Evolutionary conservation across 2,113 vertebrate species (phyloP).

Genomic region (Etia nguti): DNA sequence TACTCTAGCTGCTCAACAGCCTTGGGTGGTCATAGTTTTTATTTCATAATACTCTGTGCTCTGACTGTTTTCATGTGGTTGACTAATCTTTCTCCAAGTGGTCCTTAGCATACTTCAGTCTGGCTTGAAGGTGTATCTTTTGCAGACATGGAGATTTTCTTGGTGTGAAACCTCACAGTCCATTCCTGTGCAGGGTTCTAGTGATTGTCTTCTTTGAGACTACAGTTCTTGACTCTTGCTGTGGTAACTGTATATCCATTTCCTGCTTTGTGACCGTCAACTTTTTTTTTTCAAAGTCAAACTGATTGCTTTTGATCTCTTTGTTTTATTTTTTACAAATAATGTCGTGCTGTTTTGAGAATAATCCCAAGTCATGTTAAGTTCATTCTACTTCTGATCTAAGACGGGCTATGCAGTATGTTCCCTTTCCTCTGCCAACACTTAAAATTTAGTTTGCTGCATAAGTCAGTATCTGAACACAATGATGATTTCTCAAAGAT

Average conservation of each 20-base stretch:
- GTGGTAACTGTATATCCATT: accelerated
- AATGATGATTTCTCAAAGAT: background rate
- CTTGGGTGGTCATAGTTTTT: background rate
- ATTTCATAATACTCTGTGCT: background rate
- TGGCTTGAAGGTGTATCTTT: background rate
- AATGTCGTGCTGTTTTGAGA: background rate
- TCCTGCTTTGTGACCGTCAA: background rate
- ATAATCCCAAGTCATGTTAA: background rate
- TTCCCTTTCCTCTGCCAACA: too few species aligned
- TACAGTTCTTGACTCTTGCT: background rate
- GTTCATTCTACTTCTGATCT: too few species aligned
- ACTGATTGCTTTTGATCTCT: background rate
- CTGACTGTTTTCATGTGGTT: background rate
- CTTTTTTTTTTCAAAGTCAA: background rate
- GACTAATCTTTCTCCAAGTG: background rate
- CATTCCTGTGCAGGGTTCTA: too few species aligned
- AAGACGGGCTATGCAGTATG: too few species aligned
- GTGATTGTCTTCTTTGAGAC: background rate
- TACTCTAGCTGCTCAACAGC: accelerated
- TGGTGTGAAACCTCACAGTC: background rate
- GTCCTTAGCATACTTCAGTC: background rate
- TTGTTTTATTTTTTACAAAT: background rate
- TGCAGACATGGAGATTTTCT: background rate
- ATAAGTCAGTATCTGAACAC: too few species aligned
- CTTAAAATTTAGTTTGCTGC: too few species aligned